A percentile compares a stretch with the other conserved stretches of the same genome.
Conservation (phyloP, 2,113 vertebrate genomes). For the Cebidichthys violaceus region DNA sequence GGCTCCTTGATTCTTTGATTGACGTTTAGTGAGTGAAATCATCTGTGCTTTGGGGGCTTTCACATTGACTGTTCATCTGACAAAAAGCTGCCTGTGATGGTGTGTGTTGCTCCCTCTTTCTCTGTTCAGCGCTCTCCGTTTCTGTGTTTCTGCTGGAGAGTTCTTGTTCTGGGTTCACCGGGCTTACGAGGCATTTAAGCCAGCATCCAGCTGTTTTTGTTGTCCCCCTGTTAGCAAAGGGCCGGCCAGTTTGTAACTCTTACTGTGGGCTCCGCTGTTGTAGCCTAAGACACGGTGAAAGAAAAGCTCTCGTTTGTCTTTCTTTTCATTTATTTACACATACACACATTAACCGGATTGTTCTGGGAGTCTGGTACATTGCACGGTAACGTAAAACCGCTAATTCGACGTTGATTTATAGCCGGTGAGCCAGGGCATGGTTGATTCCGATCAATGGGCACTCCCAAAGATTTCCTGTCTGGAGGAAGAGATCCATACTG, state of each 20-base stretch:
- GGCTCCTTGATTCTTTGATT: slow-evolving; percentile 65
- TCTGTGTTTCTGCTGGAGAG: slow-evolving; percentile 43
- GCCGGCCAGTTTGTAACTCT: slow-evolving; percentile 35
- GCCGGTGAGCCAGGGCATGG: slow-evolving; percentile 52
- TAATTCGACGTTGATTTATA: slow-evolving; percentile 79
- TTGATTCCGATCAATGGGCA: slow-evolving; percentile 71
- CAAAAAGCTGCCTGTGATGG: slow-evolving; percentile 62
- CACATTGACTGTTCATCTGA: slow-evolving; percentile 67
- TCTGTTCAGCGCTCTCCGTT: slow-evolving; percentile 24
- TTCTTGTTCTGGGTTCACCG: slow-evolving; percentile 44
- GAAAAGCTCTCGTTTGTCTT: slow-evolving; percentile 2
- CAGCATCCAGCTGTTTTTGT: slow-evolving; percentile 46
- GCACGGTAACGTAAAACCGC: slow-evolving; percentile 51
- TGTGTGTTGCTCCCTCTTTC: slow-evolving; percentile 15
- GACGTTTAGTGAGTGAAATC: slow-evolving; percentile 62
- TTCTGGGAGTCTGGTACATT: slow-evolving; percentile 11
- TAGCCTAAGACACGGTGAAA: not conserved
- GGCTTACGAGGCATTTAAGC: slow-evolving; percentile 42
- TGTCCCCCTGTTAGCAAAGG: slow-evolving; percentile 48
- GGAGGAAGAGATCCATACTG: slow-evolving; percentile 72
- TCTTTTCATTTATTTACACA: slow-evolving; percentile 25
- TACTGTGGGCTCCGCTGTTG: slow-evolving; percentile 23
- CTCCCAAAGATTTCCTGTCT: slow-evolving; percentile 78
- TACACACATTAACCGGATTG: not conserved
- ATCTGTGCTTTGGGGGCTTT: slow-evolving; percentile 61